Conservation (phyloP, 2,113 vertebrate species). For the Heterotis niloticus region DNA sequence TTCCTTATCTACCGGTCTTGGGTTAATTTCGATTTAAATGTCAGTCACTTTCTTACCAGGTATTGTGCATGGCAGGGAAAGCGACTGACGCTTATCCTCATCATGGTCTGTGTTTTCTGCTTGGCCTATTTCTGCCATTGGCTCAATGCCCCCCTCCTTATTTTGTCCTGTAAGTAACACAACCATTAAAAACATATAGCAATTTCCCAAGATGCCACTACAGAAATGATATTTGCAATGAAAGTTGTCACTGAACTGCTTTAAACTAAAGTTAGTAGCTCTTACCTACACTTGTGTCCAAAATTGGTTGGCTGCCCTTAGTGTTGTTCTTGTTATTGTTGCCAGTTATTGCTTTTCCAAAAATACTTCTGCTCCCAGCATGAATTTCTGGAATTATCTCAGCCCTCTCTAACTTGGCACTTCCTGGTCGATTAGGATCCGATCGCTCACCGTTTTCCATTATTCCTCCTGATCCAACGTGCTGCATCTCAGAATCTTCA, state of each 20-base stretch:
- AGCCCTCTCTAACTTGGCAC: not conserved
- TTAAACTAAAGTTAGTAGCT: not conserved
- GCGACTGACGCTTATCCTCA: not conserved
- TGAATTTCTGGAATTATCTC: not conserved
- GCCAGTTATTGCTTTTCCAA: not conserved
- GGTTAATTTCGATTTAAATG: too few species aligned
- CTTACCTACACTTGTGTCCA: slow-evolving; percentile 46
- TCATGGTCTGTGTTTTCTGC: not conserved
- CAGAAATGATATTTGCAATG: too few species aligned
- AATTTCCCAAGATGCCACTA: too few species aligned
- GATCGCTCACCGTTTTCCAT: not conserved
- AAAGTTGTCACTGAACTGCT: not conserved
- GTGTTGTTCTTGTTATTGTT: not conserved
- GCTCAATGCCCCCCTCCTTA: slow-evolving; percentile 3
- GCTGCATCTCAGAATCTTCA: not conserved
- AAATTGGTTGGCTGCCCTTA: slow-evolving; percentile 23
- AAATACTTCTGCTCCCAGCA: not conserved
- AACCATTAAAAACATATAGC: too few species aligned
- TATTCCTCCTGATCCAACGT: not conserved
- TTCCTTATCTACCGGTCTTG: too few species aligned
- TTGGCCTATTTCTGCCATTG: slow-evolving; percentile 1
- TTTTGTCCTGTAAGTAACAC: slow-evolving; percentile 11
- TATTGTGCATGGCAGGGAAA: not conserved
- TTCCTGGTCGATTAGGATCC: not conserved
- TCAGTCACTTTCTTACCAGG: slow-evolving; percentile 23